Conservation (phyloP, 2,888 invertebrate genomes). For the Meandrusa payeni region DNA sequence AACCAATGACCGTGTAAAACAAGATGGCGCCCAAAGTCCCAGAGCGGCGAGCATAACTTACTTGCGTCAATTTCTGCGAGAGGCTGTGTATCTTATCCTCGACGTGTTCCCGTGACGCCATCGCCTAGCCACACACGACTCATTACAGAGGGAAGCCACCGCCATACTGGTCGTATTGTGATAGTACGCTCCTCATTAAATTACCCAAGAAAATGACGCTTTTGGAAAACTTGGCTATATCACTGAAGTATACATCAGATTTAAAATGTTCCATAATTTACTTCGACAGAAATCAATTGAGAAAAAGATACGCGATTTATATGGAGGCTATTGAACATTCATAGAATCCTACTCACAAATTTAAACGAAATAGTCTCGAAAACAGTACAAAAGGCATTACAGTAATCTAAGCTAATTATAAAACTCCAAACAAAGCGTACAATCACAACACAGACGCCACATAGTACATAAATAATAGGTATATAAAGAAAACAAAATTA, state of each 20-base stretch:
- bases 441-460: slow-evolving; percentile 62
- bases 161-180: slow-evolving; percentile 56
- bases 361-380: no score
- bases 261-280: no score
- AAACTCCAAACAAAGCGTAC: slow-evolving; percentile 46
- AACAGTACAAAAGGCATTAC: no score
- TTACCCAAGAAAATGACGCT: no score
- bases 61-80: slow-evolving; percentile 86
- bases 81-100: slow-evolving; percentile 88
- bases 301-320: no score
- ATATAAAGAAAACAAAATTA: slow-evolving; percentile 57
- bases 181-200: slow-evolving; percentile 57
- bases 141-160: slow-evolving; percentile 68
- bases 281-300: no score
- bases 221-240: no score
- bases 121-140: slow-evolving; percentile 83
- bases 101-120: slow-evolving; percentile 86
- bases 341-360: no score
- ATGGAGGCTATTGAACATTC: no score
- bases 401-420: slow-evolving; percentile 22
- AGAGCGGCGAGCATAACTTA: slow-evolving; percentile 75
- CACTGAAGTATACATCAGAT: no score
- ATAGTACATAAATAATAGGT: slow-evolving; percentile 48
- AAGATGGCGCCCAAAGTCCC: slow-evolving; percentile 44
- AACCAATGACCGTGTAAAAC: not conserved